Base-by-base conservation (phyloP, 2,888 invertebrate species). In the Anthoptus insignis region DNA sequence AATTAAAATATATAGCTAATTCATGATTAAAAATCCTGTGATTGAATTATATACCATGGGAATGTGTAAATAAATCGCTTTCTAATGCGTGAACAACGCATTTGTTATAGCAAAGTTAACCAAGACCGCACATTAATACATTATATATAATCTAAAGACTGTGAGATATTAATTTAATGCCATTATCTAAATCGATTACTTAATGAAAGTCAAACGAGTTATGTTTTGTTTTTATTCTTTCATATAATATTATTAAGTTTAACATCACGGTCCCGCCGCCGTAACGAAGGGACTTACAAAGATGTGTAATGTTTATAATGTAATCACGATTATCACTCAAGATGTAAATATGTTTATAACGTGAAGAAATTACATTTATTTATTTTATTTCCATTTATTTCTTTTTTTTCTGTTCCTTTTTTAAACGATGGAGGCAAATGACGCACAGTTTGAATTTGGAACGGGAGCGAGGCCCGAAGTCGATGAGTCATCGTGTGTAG, bases 301-400 rank as follows among this genome's bases (percentile, higher is more conserved):
- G 76, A 81, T 82, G 81, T 79, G 19, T 49, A 58, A 77, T 78
- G 75, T 82, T 81, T 79, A 22, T 49, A 58, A 77, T 78, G 75
- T 82, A 81, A 69, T 77, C 78, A 80, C 37, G 47, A 82, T 82
- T 77, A 76, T 81, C 87, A 89, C 87, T 88, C 86, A 84, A 83
- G 79, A 82, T 93, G 92, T 93, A 92, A 92, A 93, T 92, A 91
- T 88, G 87, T 88, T 87, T 83, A 86, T 84, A 82, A 81, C 84
- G 84, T 84, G 78, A 75, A 83, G 85, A 84, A 83, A 83, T 92
- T 93, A 92, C 88, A 92, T 88, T 89, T 89, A 89, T 91, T 93
- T 90, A 91, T 89, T 90, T 91, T 86, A 89, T 88, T 89, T 91
- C 74, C 72, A 75, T 80, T 79, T 76, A 79, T 76, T 80, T 82